phyloP scores from a whole-genome alignment of 2,888 invertebrate species.

The Ichneumoninae sp. region DNA sequence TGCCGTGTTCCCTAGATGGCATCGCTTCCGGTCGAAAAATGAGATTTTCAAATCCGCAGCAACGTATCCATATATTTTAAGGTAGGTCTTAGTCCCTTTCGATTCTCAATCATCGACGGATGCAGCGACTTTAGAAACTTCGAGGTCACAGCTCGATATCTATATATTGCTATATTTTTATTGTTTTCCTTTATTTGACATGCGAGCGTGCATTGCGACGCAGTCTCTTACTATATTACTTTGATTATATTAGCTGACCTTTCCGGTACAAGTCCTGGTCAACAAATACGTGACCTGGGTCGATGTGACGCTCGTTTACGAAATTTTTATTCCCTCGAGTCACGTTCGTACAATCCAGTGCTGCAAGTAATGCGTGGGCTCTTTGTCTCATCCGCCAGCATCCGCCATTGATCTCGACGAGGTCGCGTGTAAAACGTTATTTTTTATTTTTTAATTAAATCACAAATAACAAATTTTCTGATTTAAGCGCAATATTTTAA shows the following conservation, averaged over 20 bases:
- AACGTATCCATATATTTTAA: too few species aligned
- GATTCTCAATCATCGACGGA: not conserved
- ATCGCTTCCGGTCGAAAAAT: too few species aligned
- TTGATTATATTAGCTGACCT: conserved; percentile 9
- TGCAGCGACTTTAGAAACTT: not conserved
- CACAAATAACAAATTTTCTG: not conserved
- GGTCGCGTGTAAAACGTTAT: not conserved
- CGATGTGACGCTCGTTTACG: conserved; percentile 53
- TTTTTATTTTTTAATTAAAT: not conserved
- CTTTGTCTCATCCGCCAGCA: not conserved
- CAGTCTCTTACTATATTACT: conserved; percentile 5
- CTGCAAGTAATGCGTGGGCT: not conserved
- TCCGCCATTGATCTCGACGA: not conserved
- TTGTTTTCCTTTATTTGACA: conserved; percentile 9
- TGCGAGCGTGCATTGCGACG: not conserved
- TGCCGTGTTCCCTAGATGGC: too few species aligned
- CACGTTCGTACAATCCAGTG: not conserved
- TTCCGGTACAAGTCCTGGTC: conserved; percentile 4
- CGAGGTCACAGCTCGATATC: conserved; percentile 31
- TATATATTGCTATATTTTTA: conserved; percentile 22
- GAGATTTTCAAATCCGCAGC: too few species aligned
- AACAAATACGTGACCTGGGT: conserved; percentile 57
- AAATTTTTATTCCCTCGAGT: conserved; percentile 33
- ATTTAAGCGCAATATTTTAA: not conserved
- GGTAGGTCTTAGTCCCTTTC: too few species aligned